Evolutionary conservation across 2,797 vertebrate genomes (phyloP).

Genomic region (Gambelia wislizenii): DNA sequence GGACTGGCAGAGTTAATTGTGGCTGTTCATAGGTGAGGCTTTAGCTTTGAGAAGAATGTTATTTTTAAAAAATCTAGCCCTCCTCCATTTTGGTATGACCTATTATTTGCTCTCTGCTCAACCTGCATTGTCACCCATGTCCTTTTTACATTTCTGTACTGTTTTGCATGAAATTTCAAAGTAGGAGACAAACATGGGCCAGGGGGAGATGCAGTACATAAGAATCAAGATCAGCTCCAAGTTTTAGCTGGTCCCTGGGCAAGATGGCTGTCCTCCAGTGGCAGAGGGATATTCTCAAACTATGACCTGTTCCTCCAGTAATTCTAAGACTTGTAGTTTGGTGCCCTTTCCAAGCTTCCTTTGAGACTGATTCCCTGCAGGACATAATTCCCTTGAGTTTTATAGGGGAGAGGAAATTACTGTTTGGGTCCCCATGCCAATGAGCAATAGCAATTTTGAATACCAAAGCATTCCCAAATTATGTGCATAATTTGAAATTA

Average conservation of each 20-base stretch:
- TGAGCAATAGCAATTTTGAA: not conserved
- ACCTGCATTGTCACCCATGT: not conserved
- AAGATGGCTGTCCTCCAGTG: not conserved
- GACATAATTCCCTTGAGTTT: not conserved
- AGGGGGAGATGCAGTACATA: not conserved
- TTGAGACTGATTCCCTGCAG: not conserved
- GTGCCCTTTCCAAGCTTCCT: not conserved
- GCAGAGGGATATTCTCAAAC: no score
- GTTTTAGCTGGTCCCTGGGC: not conserved
- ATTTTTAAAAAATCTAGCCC: not conserved
- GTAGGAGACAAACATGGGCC: not conserved
- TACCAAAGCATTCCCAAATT: not conserved
- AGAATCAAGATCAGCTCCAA: not conserved
- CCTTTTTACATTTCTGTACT: not conserved
- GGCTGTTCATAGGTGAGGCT: no score
- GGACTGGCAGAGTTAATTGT: not conserved
- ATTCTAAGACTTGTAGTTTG: not conserved
- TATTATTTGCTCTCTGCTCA: not conserved
- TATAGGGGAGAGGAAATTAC: not conserved
- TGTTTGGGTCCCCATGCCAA: not conserved
- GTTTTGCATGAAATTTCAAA: not conserved
- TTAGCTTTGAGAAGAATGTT: not conserved
- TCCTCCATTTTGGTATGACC: not conserved
- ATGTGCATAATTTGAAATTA: no score
- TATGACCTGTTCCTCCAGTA: not conserved